These are phyloP conservation scores for Mormyrus proboscirostris DNA, from an alignment of 2,797 vertebrate species.

Conservation along the genomic window DNA sequence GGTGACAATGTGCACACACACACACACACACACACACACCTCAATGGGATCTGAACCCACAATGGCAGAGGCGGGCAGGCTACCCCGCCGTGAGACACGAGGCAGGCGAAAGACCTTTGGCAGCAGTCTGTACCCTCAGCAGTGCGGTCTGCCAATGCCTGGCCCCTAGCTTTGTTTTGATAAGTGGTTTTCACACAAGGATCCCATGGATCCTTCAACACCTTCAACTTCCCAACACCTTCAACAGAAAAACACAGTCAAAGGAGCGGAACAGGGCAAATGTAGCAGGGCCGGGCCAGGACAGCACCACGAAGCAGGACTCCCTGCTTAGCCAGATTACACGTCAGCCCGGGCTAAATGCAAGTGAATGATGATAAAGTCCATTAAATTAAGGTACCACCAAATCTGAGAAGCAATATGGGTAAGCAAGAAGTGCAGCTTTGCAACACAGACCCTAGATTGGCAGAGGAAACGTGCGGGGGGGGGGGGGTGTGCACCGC, in stretches of 20 bases:
- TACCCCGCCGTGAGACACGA: not conserved
- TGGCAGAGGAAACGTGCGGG: not conserved
- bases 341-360: not conserved
- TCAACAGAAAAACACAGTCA: not conserved
- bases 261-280: not conserved
- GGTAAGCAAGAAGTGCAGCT: not conserved
- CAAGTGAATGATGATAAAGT: not conserved
- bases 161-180: not conserved
- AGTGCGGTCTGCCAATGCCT: not conserved
- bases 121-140: not conserved
- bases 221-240: not conserved
- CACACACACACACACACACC: not conserved
- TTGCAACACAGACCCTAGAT: not conserved
- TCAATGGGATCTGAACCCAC: not conserved
- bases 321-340: not conserved
- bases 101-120: not conserved
- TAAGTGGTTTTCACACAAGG: not conserved
- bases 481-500: not conserved
- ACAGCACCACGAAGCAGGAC: not conserved
- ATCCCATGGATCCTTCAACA: not conserved
- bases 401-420: not conserved
- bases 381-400: not conserved
- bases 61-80: not conserved
- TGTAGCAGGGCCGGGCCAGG: not conserved
- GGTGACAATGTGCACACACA: not conserved